Evolutionary conservation across 2,888 invertebrate species (phyloP), one percentile per base, ranked within the genome.

Genomic region (Linnaemya tessellans): DNA sequence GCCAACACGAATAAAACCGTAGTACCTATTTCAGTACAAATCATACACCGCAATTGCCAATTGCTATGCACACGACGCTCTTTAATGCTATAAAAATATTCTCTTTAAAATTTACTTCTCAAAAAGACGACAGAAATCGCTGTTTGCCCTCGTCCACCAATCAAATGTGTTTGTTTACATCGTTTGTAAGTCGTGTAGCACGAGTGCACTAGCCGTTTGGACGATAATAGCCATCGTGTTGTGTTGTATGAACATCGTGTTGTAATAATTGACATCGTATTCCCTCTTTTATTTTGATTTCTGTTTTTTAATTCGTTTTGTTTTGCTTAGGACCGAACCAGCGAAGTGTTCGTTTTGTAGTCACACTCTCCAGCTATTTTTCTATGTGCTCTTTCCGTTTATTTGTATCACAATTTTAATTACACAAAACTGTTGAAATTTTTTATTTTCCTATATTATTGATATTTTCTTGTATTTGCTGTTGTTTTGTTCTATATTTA

Each of bases 71-170:
- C 51, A n/a, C 46, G 30, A 20, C 35, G 4, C 35, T 60, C 20
- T 30, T 62, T 51, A 22, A 10, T 15, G 30, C 9, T 13, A 56
- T 35, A 13, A 15, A 51, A 11, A 56, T 11, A 49, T 10, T 7
- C 18, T 18, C 9, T 18, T 49, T 18, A 1, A 20, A 20, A 30
- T 70, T 65, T 13, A 11, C 8, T 74, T 4, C 51, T 64, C 65
- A 60, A 22, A 70, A 20, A 18, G 30, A 78, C 80, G 82, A 82
- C 11, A n/a, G 3, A 38, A 30, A 18, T 71, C 65, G 67, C 75
- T 10, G 3, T 20, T 0, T 1, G n/a, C 15, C 65, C 13, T 81
- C 85, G 79, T 75, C 20, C 18, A 62, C 88, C 88, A 88, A 88
- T 88, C 87, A 88, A 60, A 87, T 46, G 1, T 4, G 1, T 56